Evolutionary conservation across 2,888 invertebrate species (phyloP).

Genomic region (Thera obeliscata): DNA sequence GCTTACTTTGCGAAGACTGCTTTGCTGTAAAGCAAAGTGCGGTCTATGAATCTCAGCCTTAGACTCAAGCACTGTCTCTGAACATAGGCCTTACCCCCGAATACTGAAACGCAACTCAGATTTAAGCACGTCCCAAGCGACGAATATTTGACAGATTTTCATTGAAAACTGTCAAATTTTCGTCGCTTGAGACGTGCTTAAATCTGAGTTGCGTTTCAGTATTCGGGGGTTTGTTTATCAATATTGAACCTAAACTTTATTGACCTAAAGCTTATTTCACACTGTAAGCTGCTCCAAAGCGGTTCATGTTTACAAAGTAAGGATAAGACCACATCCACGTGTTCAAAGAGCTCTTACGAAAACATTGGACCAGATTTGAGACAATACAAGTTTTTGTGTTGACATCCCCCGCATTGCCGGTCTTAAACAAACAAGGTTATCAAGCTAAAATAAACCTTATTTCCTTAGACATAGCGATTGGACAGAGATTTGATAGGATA

Average conservation of each 20-base stretch:
- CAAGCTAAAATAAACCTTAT: constrained; percentile 7
- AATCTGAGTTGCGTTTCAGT: no score
- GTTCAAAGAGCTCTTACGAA: constrained; percentile 48
- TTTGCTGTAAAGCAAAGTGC: no score
- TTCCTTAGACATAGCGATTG: neutral
- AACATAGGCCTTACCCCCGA: no score
- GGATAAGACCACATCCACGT: constrained; percentile 40
- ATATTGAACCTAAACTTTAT: constrained; percentile 1
- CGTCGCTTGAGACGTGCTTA: no score
- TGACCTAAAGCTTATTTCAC: neutral
- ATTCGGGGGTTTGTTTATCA: no score
- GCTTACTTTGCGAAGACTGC: no score
- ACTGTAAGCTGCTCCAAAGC: constrained; percentile 1
- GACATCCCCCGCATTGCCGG: constrained; percentile 55
- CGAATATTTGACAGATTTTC: no score
- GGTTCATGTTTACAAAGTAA: constrained; percentile 14
- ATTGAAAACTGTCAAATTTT: no score
- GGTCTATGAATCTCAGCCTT: no score
- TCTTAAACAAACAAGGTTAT: constrained; percentile 46
- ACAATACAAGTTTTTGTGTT: constrained; percentile 48
- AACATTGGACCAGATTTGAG: constrained; percentile 56
- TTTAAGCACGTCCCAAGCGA: no score
- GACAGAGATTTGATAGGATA: neutral
- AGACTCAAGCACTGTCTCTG: no score
- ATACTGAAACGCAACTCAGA: no score